Evolutionary conservation across 2,797 vertebrate genomes (phyloP).

Genomic region (Scolopax bukidnonensis): DNA sequence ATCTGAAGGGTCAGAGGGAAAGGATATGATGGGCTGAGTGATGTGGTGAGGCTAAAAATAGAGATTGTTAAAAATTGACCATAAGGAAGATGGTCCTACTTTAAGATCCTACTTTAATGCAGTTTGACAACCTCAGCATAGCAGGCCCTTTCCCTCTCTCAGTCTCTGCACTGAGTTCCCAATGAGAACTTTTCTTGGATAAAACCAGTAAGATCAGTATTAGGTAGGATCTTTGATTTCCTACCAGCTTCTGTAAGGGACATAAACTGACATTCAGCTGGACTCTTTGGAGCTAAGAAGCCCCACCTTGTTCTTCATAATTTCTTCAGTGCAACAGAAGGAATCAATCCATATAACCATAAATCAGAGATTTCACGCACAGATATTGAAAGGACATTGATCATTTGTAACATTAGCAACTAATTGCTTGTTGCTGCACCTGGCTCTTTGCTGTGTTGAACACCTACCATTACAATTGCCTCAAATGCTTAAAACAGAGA

Average conservation of each 20-base stretch:
- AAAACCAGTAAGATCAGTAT: background rate
- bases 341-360: background rate
- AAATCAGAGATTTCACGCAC: background rate
- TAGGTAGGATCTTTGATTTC: background rate
- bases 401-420: background rate
- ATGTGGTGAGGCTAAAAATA: background rate
- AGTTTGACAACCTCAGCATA: slow-evolving; percentile 6
- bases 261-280: background rate
- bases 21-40: background rate
- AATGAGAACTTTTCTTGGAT: background rate
- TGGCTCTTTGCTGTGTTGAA: background rate
- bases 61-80: background rate
- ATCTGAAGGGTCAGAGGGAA: background rate
- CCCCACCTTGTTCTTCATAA: background rate
- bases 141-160: background rate
- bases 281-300: background rate
- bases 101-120: background rate
- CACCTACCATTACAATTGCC: background rate
- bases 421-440: background rate
- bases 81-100: background rate
- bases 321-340: background rate
- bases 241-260: background rate
- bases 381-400: background rate
- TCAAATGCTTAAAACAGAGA: background rate
- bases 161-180: background rate